Evolutionary conservation across 2,113 vertebrate genomes (phyloP).

Genomic region (Tyrannus savana): DNA sequence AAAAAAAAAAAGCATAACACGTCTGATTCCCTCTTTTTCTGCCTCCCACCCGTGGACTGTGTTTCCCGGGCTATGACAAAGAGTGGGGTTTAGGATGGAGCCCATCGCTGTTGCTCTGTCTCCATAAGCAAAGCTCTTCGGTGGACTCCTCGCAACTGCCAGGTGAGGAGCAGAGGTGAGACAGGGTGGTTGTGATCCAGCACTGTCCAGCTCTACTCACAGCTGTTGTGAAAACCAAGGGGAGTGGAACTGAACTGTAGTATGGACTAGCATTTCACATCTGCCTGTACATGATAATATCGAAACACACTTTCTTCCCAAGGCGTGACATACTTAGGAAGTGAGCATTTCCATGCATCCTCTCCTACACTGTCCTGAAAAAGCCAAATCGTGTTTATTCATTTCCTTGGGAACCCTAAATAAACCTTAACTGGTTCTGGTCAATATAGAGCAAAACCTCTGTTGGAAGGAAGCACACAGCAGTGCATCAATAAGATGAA

Average conservation of each 20-base stretch:
- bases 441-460: background rate
- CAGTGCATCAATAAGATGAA: background rate
- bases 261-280: background rate
- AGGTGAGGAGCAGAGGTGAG: background rate
- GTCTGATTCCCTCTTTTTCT: background rate
- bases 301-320: background rate
- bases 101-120: background rate
- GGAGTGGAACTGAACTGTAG: background rate
- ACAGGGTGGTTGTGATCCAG: background rate
- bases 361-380: background rate
- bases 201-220: background rate
- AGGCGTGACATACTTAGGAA: background rate
- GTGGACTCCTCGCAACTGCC: accelerated
- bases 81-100: background rate
- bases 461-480: background rate
- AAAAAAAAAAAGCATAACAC: background rate
- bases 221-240: background rate
- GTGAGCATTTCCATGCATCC: background rate
- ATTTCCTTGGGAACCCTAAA: background rate
- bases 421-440: background rate
- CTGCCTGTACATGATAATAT: background rate
- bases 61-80: background rate
- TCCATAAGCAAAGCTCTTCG: accelerated
- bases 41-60: background rate
- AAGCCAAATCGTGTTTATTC: background rate